These are phyloP conservation scores for Luperina testacea DNA, from an alignment of 2,888 invertebrate species.

Conservation along the genomic window DNA sequence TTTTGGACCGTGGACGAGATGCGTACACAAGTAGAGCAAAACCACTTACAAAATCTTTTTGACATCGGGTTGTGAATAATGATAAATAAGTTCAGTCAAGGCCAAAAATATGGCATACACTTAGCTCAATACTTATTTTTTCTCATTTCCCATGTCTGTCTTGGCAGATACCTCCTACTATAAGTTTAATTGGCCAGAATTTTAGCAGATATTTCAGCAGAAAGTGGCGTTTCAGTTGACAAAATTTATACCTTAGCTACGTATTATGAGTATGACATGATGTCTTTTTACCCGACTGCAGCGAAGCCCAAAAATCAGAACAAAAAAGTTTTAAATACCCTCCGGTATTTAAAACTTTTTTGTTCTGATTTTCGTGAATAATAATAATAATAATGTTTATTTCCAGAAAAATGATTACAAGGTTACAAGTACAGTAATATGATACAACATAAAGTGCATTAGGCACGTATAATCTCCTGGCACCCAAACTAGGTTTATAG, in stretches of 20 bases:
- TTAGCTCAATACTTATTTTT: background rate
- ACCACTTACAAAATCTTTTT: background rate
- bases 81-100: background rate
- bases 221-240: background rate
- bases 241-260: background rate
- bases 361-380: background rate
- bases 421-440: too few species aligned
- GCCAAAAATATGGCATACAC: background rate
- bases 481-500: too few species aligned
- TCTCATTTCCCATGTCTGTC: background rate
- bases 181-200: background rate
- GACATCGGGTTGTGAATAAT: background rate
- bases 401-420: too few species aligned
- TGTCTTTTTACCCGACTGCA: background rate
- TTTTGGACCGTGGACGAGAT: background rate
- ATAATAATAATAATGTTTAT: too few species aligned
- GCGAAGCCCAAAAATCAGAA: too few species aligned
- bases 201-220: background rate
- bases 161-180: background rate
- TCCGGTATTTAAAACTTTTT: too few species aligned
- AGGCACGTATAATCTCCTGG: too few species aligned
- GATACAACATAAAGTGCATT: too few species aligned
- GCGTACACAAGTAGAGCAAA: background rate
- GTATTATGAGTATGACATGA: background rate
- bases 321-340: too few species aligned